phyloP scores from a whole-genome alignment of 2,888 invertebrate species.

The Vandiemenella viatica region DNA sequence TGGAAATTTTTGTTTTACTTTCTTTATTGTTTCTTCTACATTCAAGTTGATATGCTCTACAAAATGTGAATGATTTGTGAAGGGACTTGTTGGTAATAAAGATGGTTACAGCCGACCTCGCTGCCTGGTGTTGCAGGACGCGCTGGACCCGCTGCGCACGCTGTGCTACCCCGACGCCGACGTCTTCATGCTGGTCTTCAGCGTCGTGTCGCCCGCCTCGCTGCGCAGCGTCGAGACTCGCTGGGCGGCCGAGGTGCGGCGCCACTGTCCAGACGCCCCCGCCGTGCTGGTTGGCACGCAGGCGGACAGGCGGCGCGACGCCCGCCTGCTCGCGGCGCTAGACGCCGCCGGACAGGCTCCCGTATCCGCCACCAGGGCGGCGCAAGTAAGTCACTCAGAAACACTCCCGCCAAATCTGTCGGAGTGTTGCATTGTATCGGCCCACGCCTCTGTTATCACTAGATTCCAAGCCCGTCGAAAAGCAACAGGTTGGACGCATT shows the following conservation, averaged over 20 bases:
- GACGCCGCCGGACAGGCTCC: slow-evolving; percentile 55
- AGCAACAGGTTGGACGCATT: too few relatives aligned
- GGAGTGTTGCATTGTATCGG: too few relatives aligned
- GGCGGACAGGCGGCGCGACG: slow-evolving; percentile 35
- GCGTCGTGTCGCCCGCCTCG: slow-evolving; percentile 72
- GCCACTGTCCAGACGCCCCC: slow-evolving; percentile 30
- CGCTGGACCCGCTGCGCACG: slow-evolving; percentile 74
- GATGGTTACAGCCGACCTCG: too few relatives aligned
- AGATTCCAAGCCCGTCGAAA: too few relatives aligned
- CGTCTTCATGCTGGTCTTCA: slow-evolving; percentile 87
- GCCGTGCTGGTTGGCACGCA: slow-evolving; percentile 36
- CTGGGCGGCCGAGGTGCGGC: slow-evolving; percentile 69
- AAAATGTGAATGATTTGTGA: too few relatives aligned
- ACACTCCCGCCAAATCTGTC: too few relatives aligned
- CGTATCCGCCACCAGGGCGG: slow-evolving; percentile 59
- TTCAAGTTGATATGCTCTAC: too few relatives aligned
- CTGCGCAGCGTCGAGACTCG: slow-evolving; percentile 70
- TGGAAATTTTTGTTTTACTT: too few relatives aligned
- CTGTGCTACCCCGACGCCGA: slow-evolving; percentile 87
- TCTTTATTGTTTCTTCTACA: too few relatives aligned
- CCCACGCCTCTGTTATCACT: too few relatives aligned
- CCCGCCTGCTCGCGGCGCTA: slow-evolving; percentile 31
- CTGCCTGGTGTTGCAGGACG: slow-evolving; percentile 47
- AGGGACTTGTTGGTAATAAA: too few relatives aligned
- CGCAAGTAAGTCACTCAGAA: too few relatives aligned